Evolutionary conservation across 1,140 invertebrate genomes (phyloP).

Genomic region (Halictus rubicundus): DNA sequence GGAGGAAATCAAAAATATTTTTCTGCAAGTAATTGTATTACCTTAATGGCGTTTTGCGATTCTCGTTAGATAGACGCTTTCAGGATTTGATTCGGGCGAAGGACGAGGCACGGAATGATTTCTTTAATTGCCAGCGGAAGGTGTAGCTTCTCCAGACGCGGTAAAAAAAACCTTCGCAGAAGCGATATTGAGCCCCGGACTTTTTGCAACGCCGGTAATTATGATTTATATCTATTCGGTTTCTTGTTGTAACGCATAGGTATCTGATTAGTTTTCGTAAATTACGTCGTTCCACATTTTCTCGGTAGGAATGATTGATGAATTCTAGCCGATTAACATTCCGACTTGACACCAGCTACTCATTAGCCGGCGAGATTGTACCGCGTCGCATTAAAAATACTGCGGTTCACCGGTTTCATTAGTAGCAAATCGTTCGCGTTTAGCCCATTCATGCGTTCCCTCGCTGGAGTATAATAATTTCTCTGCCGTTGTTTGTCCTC

Average conservation of each 20-base stretch:
- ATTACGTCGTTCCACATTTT: conserved; percentile 68
- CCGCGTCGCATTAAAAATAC: conserved; percentile 53
- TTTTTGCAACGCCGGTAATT: conserved; percentile 60
- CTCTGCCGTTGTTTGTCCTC: neutral
- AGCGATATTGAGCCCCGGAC: conserved; percentile 40
- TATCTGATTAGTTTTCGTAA: conserved; percentile 69
- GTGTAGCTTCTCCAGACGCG: neutral
- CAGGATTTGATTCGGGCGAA: neutral
- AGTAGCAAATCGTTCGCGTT: conserved; percentile 46
- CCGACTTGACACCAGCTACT: conserved; percentile 59
- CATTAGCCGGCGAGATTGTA: conserved; percentile 61
- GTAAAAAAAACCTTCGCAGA: neutral
- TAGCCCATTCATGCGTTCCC: conserved; percentile 26
- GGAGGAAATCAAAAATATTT: no score
- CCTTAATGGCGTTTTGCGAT: no score
- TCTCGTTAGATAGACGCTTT: no score
- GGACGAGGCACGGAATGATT: neutral
- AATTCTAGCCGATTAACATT: conserved; percentile 68
- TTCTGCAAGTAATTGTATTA: no score
- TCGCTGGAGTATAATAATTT: neutral
- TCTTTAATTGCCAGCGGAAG: conserved; percentile 1
- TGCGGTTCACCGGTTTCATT: conserved; percentile 51
- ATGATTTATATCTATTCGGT: conserved; percentile 61
- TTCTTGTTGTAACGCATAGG: conserved; percentile 51
- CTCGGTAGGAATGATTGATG: conserved; percentile 60